Evolutionary conservation across 2,113 vertebrate genomes (phyloP).

Genomic region (Leucosticte australis): DNA sequence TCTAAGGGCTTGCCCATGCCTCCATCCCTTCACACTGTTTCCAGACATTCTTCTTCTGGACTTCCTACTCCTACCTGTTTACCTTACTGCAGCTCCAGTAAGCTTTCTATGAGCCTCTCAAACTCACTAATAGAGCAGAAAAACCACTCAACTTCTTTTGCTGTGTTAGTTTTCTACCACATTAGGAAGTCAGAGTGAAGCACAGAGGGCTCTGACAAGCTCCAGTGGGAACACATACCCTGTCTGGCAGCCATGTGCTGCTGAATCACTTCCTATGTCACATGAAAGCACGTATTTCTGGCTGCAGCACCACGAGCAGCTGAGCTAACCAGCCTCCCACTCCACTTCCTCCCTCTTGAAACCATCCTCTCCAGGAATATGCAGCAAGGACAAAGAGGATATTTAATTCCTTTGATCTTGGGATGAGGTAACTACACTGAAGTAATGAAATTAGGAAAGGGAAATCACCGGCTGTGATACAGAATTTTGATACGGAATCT

Average conservation of each 20-base stretch:
- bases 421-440: background rate
- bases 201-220: background rate
- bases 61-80: background rate
- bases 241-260: background rate
- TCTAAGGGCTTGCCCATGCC: background rate
- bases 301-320: background rate
- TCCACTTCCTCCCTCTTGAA: background rate
- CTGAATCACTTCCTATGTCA: conserved; percentile 2
- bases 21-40: background rate
- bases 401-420: background rate
- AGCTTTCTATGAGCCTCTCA: background rate
- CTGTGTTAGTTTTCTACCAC: background rate
- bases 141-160: background rate
- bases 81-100: rapidly evolving
- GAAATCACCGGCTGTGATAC: background rate
- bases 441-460: background rate
- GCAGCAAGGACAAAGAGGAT: background rate
- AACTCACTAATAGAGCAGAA: background rate
- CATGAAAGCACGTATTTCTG: background rate
- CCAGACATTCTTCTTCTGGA: background rate
- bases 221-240: background rate
- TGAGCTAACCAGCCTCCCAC: background rate
- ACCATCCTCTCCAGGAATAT: background rate
- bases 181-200: background rate
- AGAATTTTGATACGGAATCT: background rate